These are phyloP conservation scores for Heliconius melpomene DNA, from an alignment of 1,140 invertebrate species.

Conservation along the genomic window DNA sequence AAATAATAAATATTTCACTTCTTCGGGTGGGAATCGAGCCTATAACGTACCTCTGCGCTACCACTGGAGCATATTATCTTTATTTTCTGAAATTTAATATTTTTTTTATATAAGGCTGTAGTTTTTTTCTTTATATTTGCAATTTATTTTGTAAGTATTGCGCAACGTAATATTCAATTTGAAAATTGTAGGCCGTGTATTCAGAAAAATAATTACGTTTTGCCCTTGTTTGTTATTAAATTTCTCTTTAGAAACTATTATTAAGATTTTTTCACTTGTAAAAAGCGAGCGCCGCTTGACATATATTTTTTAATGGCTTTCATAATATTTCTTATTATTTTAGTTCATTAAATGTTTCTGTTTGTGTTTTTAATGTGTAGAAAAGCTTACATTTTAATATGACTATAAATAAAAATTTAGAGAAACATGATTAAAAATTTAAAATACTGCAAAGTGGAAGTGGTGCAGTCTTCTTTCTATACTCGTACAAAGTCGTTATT, in stretches of 20 bases:
- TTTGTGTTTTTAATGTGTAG: not conserved
- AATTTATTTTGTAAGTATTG: not conserved
- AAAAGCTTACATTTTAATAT: not conserved
- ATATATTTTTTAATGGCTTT: conserved; percentile 4
- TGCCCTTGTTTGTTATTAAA: conserved; percentile 14
- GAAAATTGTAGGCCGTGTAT: conserved; percentile 8
- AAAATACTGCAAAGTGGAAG: conserved; percentile 1
- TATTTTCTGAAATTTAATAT: not conserved
- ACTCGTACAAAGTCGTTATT: conserved; percentile 6
- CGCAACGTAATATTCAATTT: not conserved
- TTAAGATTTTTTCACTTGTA: conserved; percentile 9
- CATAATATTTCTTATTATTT: conserved; percentile 4
- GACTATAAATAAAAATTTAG: not conserved
- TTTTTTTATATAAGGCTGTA: not conserved
- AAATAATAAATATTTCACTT: no score
- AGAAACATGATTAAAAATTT: not conserved
- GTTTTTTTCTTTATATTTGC: not conserved
- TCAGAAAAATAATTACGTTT: conserved; percentile 12
- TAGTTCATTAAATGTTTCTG: not conserved
- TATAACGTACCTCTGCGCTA: no score
- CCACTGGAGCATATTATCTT: no score
- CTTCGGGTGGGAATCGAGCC: no score
- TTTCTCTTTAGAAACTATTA: conserved; percentile 9
- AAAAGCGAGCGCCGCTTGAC: conserved; percentile 4
- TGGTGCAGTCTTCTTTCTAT: conserved; percentile 9